Conservation (phyloP, 2,113 vertebrate species). For the Delphinapterus leucas region DNA sequence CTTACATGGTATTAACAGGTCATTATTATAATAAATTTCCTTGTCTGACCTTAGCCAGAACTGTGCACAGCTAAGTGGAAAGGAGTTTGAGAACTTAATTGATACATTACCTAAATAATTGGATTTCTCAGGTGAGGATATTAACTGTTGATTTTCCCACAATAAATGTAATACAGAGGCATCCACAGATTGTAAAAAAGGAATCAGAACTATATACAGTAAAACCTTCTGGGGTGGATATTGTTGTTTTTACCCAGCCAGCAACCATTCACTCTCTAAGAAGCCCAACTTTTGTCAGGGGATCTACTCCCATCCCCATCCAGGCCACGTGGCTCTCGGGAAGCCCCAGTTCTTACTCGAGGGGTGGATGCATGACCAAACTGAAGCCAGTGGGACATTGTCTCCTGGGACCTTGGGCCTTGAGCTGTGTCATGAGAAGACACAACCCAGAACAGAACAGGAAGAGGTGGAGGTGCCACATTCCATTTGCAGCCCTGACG, state of each 20-base stretch:
- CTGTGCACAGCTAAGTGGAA: not conserved
- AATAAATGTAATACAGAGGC: not conserved
- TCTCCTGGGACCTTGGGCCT: not conserved
- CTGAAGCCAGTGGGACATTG: not conserved
- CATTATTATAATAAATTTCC: conserved; percentile 49
- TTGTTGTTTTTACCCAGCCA: not conserved
- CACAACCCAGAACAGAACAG: not conserved
- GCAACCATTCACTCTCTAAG: not conserved
- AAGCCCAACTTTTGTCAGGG: not conserved
- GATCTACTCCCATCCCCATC: not conserved
- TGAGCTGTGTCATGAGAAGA: not conserved
- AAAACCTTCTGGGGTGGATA: not conserved
- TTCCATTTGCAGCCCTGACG: not conserved
- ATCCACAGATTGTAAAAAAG: not conserved
- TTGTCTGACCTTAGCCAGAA: conserved; percentile 18
- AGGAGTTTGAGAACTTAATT: not conserved
- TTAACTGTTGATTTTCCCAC: conserved; percentile 38
- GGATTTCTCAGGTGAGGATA: not conserved
- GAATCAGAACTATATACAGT: not conserved
- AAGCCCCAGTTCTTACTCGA: not conserved
- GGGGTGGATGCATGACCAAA: not conserved
- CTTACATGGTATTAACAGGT: not conserved
- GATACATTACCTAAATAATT: conserved; percentile 31
- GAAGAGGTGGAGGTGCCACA: not conserved
- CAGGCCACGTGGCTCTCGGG: not conserved